Conservation (phyloP, 1,140 invertebrate species). For the Drosophila leontia region DNA sequence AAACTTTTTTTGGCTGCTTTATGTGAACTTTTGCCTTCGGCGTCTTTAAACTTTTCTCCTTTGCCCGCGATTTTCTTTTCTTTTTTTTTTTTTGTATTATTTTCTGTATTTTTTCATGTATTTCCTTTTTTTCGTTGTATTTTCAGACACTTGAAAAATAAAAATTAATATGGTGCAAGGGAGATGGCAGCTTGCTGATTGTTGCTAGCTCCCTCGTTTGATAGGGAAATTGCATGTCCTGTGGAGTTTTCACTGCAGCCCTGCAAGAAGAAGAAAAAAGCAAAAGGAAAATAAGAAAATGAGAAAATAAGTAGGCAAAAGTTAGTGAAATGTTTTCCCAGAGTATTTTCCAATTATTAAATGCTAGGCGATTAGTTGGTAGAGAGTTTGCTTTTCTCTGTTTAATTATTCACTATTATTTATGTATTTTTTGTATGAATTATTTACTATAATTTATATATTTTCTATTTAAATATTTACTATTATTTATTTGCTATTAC, state of each 20-base stretch:
- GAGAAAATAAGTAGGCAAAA: constrained; percentile 23
- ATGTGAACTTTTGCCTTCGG: constrained; percentile 73
- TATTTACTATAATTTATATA: background rate
- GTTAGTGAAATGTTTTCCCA: constrained; percentile 36
- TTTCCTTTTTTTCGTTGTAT: constrained; percentile 38
- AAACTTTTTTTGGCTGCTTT: constrained; percentile 75
- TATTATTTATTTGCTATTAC: too few relatives aligned
- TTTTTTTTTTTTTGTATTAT: background rate
- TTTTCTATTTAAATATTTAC: background rate
- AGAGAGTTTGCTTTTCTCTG: background rate
- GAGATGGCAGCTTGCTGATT: constrained; percentile 15
- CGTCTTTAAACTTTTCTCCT: constrained; percentile 53
- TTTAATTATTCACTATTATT: background rate
- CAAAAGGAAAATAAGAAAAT: background rate
- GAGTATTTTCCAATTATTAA: constrained; percentile 42
- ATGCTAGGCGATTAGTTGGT: constrained; percentile 11
- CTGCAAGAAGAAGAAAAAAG: constrained; percentile 22
- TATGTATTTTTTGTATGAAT: background rate
- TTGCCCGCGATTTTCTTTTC: constrained; percentile 45
- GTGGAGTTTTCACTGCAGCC: constrained; percentile 23
- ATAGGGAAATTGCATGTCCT: constrained; percentile 43
- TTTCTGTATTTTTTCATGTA: constrained; percentile 27
- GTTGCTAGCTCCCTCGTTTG: constrained; percentile 29
- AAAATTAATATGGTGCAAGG: constrained; percentile 62
- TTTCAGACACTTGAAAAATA: constrained; percentile 71